Evolutionary conservation across 1,140 invertebrate species (phyloP).

Genomic region (Popillia japonica): DNA sequence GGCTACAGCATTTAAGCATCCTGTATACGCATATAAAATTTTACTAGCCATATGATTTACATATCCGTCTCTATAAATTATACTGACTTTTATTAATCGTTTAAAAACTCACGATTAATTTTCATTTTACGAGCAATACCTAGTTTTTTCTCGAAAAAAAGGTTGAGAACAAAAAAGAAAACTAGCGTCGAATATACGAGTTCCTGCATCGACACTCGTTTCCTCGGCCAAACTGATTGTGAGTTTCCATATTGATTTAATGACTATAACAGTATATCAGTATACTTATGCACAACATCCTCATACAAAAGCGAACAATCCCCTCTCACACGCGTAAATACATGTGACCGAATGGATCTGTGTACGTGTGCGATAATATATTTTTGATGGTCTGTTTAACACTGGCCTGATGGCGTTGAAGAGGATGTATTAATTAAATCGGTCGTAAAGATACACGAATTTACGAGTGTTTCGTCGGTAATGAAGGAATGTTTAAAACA

Average conservation of each 20-base stretch:
- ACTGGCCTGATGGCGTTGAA: conserved; percentile 9
- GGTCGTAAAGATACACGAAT: conserved; percentile 27
- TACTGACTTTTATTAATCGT: not conserved
- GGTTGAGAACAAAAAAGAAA: not conserved
- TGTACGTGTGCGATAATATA: conserved; percentile 14
- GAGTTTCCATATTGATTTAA: conserved; percentile 15
- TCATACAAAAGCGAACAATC: not conserved
- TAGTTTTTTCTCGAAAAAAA: not conserved
- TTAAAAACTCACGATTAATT: conserved; percentile 11
- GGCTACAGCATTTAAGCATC: not conserved
- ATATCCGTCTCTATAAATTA: conserved; percentile 7
- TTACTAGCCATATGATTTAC: conserved; percentile 13
- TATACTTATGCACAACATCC: not conserved
- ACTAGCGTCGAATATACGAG: not conserved
- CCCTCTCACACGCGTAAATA: not conserved
- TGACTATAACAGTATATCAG: conserved; percentile 15
- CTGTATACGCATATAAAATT: conserved; percentile 9
- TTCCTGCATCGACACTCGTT: not conserved
- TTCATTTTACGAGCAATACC: conserved; percentile 1
- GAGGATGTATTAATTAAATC: conserved; percentile 35
- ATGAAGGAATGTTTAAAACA: conserved; percentile 26
- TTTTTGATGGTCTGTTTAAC: conserved; percentile 32
- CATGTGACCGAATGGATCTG: not conserved
- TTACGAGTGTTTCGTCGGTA: conserved; percentile 31
- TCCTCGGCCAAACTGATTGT: not conserved